phyloP scores from a whole-genome alignment of 2,888 invertebrate genomes.

The Escarpia spicata region DNA sequence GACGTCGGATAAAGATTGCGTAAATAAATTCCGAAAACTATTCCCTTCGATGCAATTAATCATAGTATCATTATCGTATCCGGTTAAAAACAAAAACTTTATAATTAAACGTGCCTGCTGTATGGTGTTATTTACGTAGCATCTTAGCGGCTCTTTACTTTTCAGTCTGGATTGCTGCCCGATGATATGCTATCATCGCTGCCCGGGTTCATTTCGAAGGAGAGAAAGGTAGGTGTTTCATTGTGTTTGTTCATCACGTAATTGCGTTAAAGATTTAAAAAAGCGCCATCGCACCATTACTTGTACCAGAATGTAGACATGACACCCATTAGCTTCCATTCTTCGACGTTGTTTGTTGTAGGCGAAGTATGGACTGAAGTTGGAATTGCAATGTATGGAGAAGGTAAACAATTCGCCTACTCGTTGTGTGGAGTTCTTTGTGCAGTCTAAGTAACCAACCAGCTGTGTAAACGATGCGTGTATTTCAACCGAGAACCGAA shows the following conservation, averaged over 20 bases:
- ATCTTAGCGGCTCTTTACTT: background rate
- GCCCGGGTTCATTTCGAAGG: constrained; percentile 32
- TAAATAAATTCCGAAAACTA: background rate
- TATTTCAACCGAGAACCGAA: too few species aligned
- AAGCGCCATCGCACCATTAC: background rate
- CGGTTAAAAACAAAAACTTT: background rate
- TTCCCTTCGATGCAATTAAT: background rate
- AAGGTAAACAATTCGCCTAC: background rate
- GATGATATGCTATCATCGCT: background rate
- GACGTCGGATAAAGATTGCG: background rate
- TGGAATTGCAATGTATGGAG: constrained; percentile 26
- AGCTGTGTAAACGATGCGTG: constrained; percentile 50
- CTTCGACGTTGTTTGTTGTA: background rate
- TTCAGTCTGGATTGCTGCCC: constrained; percentile 3
- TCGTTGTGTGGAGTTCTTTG: background rate
- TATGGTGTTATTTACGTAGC: background rate
- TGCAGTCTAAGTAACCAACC: background rate
- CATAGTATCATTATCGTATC: background rate
- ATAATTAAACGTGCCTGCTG: background rate
- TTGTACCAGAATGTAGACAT: background rate
- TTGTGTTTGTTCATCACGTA: background rate
- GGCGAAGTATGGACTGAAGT: constrained; percentile 25
- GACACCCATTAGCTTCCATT: constrained; percentile 17
- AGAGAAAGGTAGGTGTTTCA: constrained; percentile 42
- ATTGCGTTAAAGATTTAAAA: background rate